Percentiles rank a stretch among this genome's conserved stretches.
Evolutionary conservation across 2,113 vertebrate genomes (phyloP).

Genomic region (Psephotus haematonotus): DNA sequence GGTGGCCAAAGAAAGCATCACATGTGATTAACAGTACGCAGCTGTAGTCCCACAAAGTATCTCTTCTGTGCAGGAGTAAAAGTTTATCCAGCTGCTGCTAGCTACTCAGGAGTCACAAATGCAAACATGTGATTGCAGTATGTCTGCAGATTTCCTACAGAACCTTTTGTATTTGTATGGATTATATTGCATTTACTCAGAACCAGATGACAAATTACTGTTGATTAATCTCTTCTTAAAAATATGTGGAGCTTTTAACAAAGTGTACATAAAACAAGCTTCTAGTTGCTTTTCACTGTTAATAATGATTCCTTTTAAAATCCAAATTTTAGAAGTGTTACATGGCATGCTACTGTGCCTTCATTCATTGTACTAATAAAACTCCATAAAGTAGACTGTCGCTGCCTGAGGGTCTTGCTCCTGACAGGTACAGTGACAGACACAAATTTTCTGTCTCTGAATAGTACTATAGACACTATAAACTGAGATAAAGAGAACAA

Average conservation of each 20-base stretch:
- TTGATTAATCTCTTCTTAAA: constrained; percentile 42
- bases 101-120: constrained; percentile 22
- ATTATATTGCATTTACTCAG: not conserved
- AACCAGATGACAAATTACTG: constrained; percentile 35
- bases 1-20: constrained; percentile 32
- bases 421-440: constrained; percentile 75
- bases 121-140: constrained; percentile 36
- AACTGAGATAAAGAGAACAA: constrained; percentile 76
- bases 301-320: constrained; percentile 79
- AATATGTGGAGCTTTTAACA: constrained; percentile 33
- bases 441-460: constrained; percentile 71
- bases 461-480: constrained; percentile 78
- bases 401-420: constrained; percentile 72
- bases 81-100: constrained; percentile 64
- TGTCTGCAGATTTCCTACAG: constrained; percentile 40
- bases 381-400: constrained; percentile 75
- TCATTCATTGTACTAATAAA: constrained; percentile 85
- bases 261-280: constrained; percentile 42
- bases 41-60: not conserved
- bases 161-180: constrained; percentile 4
- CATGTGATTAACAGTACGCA: not conserved
- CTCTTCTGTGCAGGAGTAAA: not conserved
- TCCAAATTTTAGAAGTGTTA: constrained; percentile 77
- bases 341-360: constrained; percentile 78
- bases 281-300: constrained; percentile 77